These are phyloP conservation scores for Protophormia terraenovae DNA, from an alignment of 2,888 invertebrate genomes.

Conservation along the genomic window DNA sequence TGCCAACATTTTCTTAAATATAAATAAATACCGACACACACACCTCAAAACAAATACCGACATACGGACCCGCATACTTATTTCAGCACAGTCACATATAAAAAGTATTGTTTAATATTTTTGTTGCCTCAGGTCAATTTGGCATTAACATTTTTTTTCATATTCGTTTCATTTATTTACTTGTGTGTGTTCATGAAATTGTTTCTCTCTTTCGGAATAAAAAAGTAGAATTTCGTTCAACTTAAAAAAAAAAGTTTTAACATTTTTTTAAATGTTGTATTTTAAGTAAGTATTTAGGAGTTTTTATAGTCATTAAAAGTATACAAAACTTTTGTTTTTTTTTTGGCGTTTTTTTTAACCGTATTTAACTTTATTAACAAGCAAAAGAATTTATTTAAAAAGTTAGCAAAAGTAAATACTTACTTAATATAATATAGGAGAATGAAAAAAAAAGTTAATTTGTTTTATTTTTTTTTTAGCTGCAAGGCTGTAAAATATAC, in stretches of 20 bases:
- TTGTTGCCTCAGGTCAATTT: slow-evolving; percentile 53
- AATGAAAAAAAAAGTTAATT: slow-evolving; percentile 4
- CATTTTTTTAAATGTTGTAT: slow-evolving; percentile 43
- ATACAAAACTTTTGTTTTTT: slow-evolving; percentile 6
- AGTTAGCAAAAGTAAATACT: background rate
- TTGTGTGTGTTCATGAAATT: slow-evolving; percentile 6
- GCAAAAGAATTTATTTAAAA: slow-evolving; percentile 25
- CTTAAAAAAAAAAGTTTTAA: slow-evolving; percentile 34
- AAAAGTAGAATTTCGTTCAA: slow-evolving; percentile 3
- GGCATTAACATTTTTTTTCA: slow-evolving; percentile 45
- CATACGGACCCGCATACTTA: background rate
- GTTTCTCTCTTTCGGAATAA: background rate
- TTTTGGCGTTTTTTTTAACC: slow-evolving; percentile 2
- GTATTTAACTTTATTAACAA: slow-evolving; percentile 56
- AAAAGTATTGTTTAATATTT: slow-evolving; percentile 52
- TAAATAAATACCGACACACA: background rate
- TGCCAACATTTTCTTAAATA: background rate
- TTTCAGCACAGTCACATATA: background rate
- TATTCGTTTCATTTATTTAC: slow-evolving; percentile 46
- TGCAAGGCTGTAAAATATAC: background rate
- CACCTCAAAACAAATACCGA: background rate
- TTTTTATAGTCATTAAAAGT: slow-evolving; percentile 45
- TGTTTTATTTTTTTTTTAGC: background rate
- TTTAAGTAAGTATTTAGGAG: slow-evolving; percentile 32
- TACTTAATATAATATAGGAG: background rate